A percentile compares a stretch with the other conserved stretches of the same genome.
These are phyloP conservation scores for Typhlichthys eigenmanni DNA, from an alignment of 2,797 vertebrate genomes.

Conservation along the genomic window DNA sequence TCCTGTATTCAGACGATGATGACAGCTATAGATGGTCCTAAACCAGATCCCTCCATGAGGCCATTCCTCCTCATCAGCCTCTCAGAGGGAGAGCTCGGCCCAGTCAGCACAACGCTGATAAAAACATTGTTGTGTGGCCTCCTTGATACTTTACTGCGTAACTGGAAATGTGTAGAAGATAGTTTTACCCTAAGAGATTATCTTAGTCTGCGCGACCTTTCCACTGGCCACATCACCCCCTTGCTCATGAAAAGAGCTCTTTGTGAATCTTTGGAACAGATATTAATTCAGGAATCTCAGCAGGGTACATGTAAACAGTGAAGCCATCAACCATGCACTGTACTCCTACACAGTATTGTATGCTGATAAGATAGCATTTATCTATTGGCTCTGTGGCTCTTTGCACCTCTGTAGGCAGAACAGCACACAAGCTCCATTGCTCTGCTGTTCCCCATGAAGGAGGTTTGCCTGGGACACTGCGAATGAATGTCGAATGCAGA, in stretches of 20 bases:
- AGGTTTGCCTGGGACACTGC: constrained; percentile 41
- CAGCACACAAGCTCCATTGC: constrained; percentile 39
- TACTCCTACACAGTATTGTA: constrained; percentile 14
- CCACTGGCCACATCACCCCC: not conserved
- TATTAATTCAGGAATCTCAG: constrained; percentile 24
- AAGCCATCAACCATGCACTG: constrained; percentile 28
- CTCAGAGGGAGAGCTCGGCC: constrained; percentile 72
- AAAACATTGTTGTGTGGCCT: constrained; percentile 67
- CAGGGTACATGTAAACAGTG: constrained; percentile 8
- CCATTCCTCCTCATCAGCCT: constrained; percentile 79
- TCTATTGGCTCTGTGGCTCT: constrained; percentile 9
- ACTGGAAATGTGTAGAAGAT: constrained; percentile 8
- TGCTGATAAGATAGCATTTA: constrained; percentile 15
- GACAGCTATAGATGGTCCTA: constrained; percentile 78
- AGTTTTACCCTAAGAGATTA: constrained; percentile 8
- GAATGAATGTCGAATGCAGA: constrained; percentile 14
- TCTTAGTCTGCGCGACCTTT: not conserved
- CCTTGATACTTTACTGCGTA: constrained; percentile 20
- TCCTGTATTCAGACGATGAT: constrained; percentile 72
- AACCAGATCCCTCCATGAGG: constrained; percentile 61
- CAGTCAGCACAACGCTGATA: constrained; percentile 75
- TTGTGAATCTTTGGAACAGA: constrained; percentile 18
- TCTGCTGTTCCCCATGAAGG: constrained; percentile 50
- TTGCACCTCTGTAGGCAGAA: constrained; percentile 33
- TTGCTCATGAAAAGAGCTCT: constrained; percentile 11